Evolutionary conservation across 2,113 vertebrate species (phyloP), one percentile per base, ranked within the genome.

Genomic region (Chloropsis cyanopogon): DNA sequence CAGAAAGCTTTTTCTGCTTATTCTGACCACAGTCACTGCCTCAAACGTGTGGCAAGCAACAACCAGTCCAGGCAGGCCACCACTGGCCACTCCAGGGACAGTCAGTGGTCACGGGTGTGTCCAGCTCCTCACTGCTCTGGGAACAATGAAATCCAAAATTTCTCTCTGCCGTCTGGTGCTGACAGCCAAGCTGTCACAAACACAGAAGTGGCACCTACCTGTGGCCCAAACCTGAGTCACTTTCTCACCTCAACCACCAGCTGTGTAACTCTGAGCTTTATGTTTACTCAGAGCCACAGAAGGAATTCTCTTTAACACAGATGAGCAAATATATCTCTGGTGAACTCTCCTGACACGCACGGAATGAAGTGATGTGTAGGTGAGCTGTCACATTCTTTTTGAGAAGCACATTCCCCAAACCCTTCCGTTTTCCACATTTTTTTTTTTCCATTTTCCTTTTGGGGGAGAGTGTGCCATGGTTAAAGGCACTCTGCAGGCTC

Each of bases 21-120:
- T 22, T 24, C 14, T 68, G 42, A 19, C 17, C 86, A 23, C 82
- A 57, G 64, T 1, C 66, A 22, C 24, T 20, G 23, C 25, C 57
- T 47, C 65, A 6, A 5, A 29, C 12, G 17, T 16, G 53, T 23
- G 47, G 35, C 66, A 25, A 50, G 75, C 25, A 53, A 0, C 5
- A 52, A 12, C 26, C 22, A 60, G 28, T 2, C 44, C 54, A 28
- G 73, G 14, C 65, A 63, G 79, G 54, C 35, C 65, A 54, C 1
- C 17, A 0, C 8, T 9, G 63, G 52, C 69, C 84, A 65, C 68
- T 10, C 2, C 8, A 14, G 1, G 14, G 59, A 12, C 59, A 10
- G 37, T 25, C 31, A 2, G 10, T 0, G 53, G 9, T 4, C 2
- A 6, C 0, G 21, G 3, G 3, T 5, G 41, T 7, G 24, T 17